Conservation (phyloP, 2,888 invertebrate species). For the Opisthograptis luteolata region DNA sequence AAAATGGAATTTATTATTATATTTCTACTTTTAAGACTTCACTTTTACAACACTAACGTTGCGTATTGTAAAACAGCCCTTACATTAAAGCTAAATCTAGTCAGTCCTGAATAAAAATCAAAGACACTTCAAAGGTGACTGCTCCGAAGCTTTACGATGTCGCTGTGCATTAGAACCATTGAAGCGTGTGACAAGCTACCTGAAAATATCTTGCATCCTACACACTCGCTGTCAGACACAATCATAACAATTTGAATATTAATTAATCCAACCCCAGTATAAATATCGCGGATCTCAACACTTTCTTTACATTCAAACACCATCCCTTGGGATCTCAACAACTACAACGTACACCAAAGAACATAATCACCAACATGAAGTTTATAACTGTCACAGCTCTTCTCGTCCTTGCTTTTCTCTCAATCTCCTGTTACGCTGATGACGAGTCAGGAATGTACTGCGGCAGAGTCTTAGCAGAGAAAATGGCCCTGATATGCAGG, state of each 20-base stretch:
- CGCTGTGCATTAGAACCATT: neutral
- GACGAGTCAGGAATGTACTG: constrained; percentile 20
- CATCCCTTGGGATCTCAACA: constrained; percentile 9
- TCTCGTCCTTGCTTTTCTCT: constrained; percentile 7
- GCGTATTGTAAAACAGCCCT: no score
- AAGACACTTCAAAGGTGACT: no score
- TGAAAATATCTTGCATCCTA: constrained; percentile 20
- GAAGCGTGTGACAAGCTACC: constrained; percentile 13
- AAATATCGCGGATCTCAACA: constrained; percentile 13
- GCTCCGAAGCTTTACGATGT: neutral
- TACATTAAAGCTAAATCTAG: no score
- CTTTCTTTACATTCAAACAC: constrained; percentile 19
- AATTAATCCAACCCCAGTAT: constrained; percentile 25
- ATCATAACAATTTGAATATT: constrained; percentile 21
- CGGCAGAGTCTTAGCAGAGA: constrained; percentile 24
- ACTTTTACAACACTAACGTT: no score
- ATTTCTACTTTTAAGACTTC: no score
- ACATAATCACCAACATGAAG: constrained; percentile 26
- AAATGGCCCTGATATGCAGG: constrained; percentile 20
- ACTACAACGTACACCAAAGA: neutral
- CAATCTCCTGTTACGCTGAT: constrained; percentile 3
- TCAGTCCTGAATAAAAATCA: no score
- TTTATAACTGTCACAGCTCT: constrained; percentile 13
- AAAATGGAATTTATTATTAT: no score
- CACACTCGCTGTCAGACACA: constrained; percentile 9